These are phyloP conservation scores for Pycnonotus jocosus DNA, from an alignment of 2,113 vertebrate genomes.

Conservation along the genomic window DNA sequence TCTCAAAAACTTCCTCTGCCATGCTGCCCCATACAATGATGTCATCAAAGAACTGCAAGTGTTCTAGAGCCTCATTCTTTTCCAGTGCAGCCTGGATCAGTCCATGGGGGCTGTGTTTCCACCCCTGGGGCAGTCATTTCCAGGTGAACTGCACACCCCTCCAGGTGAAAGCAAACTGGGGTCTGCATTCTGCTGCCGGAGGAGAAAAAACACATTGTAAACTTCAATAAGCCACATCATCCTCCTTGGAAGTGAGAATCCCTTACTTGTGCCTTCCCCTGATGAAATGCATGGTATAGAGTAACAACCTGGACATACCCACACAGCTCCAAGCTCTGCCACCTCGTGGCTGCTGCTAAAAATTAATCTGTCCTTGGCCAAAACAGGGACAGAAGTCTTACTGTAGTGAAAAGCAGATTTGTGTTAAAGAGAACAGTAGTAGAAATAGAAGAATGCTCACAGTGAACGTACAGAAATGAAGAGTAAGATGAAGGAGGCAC, in stretches of 20 bases:
- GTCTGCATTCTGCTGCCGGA: neutral
- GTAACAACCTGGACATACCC: no score
- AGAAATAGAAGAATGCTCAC: neutral
- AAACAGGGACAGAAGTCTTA: neutral
- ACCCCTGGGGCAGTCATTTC: neutral
- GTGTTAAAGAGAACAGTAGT: neutral
- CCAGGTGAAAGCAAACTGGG: neutral
- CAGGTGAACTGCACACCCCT: rapidly evolving
- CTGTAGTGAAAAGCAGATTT: neutral
- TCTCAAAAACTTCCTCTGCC: neutral
- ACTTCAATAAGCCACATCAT: neutral
- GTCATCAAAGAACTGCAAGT: neutral
- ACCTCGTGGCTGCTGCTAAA: neutral
- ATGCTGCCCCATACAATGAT: rapidly evolving
- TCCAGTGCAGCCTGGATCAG: neutral
- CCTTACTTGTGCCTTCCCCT: neutral
- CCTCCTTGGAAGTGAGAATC: neutral
- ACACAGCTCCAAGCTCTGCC: neutral
- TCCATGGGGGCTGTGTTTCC: neutral
- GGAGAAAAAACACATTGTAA: neutral
- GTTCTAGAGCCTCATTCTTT: neutral
- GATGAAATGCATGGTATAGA: neutral
- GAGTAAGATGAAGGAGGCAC: neutral
- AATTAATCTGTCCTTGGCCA: neutral
- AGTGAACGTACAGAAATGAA: neutral